These are phyloP conservation scores for Penaeus vannamei DNA, from an alignment of 1,140 invertebrate species.

Conservation along the genomic window DNA sequence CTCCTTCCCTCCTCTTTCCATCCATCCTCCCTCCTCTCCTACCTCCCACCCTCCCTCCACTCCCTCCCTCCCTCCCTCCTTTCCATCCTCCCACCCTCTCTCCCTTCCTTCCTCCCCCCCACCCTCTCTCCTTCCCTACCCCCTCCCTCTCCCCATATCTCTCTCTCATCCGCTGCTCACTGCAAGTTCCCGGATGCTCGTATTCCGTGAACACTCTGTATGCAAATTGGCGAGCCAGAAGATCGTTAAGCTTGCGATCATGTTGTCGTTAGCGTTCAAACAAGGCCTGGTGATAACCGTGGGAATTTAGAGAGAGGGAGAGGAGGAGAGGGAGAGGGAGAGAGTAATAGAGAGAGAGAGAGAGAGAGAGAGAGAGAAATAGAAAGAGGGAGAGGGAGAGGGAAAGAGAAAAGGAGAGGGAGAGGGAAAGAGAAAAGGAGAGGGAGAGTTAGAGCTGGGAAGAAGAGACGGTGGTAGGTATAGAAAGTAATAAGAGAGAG, in stretches of 20 bases:
- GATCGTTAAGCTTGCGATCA: background rate
- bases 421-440: background rate
- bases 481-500: too few species aligned
- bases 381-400: constrained; percentile 9
- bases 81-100: background rate
- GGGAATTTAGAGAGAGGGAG: background rate
- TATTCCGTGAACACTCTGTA: background rate
- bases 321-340: background rate
- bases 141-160: background rate
- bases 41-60: background rate
- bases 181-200: background rate
- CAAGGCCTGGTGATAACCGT: background rate
- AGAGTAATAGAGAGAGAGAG: background rate
- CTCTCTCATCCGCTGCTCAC: background rate
- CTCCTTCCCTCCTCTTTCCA: background rate
- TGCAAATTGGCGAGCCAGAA: background rate
- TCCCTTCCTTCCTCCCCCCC: background rate
- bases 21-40: background rate
- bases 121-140: background rate
- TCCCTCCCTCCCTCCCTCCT: background rate
- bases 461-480: too few species aligned
- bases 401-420: background rate
- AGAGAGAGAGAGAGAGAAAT: background rate
- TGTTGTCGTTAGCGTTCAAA: background rate
- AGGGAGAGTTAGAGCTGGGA: background rate